A percentile compares a stretch with the other conserved stretches of the same genome.
These are phyloP conservation scores for Ditylenchus dipsaci DNA, from an alignment of 1,140 invertebrate species.

Conservation along the genomic window DNA sequence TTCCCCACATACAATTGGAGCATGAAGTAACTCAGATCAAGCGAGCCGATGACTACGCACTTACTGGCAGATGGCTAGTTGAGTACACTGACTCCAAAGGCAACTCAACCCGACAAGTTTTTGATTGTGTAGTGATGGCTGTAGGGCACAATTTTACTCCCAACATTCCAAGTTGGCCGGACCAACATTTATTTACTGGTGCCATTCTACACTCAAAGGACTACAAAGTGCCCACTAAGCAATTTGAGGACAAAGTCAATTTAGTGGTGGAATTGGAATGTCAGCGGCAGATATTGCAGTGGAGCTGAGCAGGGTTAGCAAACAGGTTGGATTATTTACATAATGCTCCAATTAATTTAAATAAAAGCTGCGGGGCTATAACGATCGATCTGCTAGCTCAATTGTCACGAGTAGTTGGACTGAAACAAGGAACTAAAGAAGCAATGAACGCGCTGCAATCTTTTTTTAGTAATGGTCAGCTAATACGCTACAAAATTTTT, in stretches of 20 bases:
- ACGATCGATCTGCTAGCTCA: too few species aligned
- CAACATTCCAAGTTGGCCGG: conserved; percentile 42
- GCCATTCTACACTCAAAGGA: conserved; percentile 60
- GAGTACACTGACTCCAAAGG: not conserved
- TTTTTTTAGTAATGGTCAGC: too few species aligned
- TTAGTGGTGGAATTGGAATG: conserved; percentile 63
- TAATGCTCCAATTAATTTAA: too few species aligned
- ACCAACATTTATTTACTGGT: conserved; percentile 60
- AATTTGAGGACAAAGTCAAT: conserved; percentile 59
- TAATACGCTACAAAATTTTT: too few species aligned
- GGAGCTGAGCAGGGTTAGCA: conserved; percentile 60
- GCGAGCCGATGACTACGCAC: not conserved
- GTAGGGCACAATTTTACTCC: conserved; percentile 58
- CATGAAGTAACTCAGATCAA: not conserved
- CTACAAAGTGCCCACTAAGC: conserved; percentile 54
- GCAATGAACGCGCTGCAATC: too few species aligned
- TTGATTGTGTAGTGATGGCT: conserved; percentile 57
- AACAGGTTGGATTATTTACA: conserved; percentile 23
- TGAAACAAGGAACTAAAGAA: too few species aligned
- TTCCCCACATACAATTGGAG: not conserved
- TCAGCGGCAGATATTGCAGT: conserved; percentile 64
- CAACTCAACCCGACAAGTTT: conserved; percentile 46
- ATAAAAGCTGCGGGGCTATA: too few species aligned
- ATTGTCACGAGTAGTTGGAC: too few species aligned
- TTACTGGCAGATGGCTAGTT: not conserved